These are phyloP conservation scores for Epizoanthus fatuus DNA, from an alignment of 92 coral and sea anemone genomes.

Conservation along the genomic window DNA sequence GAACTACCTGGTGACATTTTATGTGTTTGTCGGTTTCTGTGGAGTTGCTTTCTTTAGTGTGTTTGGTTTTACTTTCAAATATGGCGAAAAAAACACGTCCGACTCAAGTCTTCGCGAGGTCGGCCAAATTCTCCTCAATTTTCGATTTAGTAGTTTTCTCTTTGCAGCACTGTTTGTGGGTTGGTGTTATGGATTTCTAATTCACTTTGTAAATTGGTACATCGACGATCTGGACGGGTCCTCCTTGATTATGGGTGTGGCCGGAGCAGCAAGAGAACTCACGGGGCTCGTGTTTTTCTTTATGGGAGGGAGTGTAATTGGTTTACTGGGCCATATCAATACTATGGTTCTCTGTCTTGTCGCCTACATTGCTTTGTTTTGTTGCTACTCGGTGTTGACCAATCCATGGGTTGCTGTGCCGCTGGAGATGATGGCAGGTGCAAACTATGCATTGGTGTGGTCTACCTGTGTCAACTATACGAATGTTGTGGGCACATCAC, in stretches of 20 bases:
- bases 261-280: conserved; percentile 70
- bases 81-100: conserved; percentile 40
- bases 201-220: conserved; percentile 83
- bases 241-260: conserved; percentile 69
- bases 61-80: conserved; percentile 72
- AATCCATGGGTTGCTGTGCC: conserved; percentile 73
- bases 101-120: conserved; percentile 47
- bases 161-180: conserved; percentile 61
- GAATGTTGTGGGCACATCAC: conserved; percentile 47
- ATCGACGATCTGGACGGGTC: conserved; percentile 79
- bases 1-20: no score
- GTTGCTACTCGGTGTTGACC: conserved; percentile 55
- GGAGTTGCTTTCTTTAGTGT: conserved; percentile 72
- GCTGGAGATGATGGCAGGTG: conserved; percentile 72
- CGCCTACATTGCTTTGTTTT: conserved; percentile 59
- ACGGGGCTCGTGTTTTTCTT: conserved; percentile 65
- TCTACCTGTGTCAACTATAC: conserved; percentile 71
- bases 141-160: conserved; percentile 58
- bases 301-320: conserved; percentile 58
- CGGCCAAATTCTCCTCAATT: conserved; percentile 49
- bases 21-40: conserved; percentile 70
- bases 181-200: conserved; percentile 67
- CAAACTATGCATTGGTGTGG: conserved; percentile 75
- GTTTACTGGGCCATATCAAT: conserved; percentile 68
- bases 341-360: conserved; percentile 61